A percentile compares a stretch with the other conserved stretches of the same genome.
phyloP scores from a whole-genome alignment of 2,113 vertebrate genomes.

The Esox niger region DNA sequence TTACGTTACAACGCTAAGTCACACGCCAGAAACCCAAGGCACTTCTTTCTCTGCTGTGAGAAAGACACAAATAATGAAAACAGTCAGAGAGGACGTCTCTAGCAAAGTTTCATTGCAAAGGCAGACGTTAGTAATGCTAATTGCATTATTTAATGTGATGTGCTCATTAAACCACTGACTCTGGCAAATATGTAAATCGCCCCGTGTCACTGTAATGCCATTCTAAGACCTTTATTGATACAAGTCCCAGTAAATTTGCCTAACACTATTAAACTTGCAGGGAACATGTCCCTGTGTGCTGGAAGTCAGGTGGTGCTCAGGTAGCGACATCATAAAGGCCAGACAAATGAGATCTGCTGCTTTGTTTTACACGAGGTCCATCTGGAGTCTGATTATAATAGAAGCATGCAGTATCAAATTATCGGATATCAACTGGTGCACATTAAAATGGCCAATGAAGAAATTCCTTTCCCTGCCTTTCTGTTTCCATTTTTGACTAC shows the following conservation, averaged over 20 bases:
- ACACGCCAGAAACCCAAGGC: neutral
- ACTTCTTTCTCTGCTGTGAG: neutral
- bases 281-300: slow-evolving; percentile 5
- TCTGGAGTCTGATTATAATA: neutral
- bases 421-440: too few species aligned
- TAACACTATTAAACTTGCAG: slow-evolving; percentile 31
- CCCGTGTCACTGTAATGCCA: slow-evolving; percentile 24
- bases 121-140: slow-evolving; percentile 14
- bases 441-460: too few species aligned
- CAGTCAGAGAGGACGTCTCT: neutral
- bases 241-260: slow-evolving; percentile 28
- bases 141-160: slow-evolving; percentile 32
- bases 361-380: neutral
- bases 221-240: slow-evolving; percentile 38
- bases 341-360: neutral
- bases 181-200: slow-evolving; percentile 41
- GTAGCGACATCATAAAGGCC: neutral
- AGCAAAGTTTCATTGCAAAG: slow-evolving; percentile 22
- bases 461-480: too few species aligned
- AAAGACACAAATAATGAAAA: neutral
- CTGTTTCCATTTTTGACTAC: too few species aligned
- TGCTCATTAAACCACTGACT: slow-evolving; percentile 21
- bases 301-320: slow-evolving; percentile 6
- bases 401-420: neutral
- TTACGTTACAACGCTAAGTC: neutral